Evolutionary conservation across 2,797 vertebrate species (phyloP), one percentile per base, ranked within the genome.

Genomic region (Paratrypauchen microcephalus): DNA sequence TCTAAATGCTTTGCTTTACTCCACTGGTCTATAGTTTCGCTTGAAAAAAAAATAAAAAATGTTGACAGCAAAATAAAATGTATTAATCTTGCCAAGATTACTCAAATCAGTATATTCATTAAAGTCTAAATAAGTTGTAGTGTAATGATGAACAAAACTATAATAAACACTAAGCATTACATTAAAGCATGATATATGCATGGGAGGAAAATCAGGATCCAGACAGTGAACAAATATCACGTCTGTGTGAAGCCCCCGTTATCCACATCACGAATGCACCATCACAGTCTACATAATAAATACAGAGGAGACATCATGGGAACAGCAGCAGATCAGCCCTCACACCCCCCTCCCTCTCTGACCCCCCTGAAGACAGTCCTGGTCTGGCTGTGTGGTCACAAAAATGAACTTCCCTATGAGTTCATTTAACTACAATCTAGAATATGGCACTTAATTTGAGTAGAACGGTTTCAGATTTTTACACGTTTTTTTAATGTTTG

Each of bases 241-340:
- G 68, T 75, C 72, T 83, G 75, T 16, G 52, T 67, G 39, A 0
- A 66, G 41, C 30, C 66, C 56, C 56, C 65, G 68, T 83, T 70
- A 81, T 83, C 74, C 72, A 28, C 1, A 68, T 77, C 61, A 74
- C 69, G 73, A 64, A 81, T 76, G 77, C 83, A 80, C 71, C 79
- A 63, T 77, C 76, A 70, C 55, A 57, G 5, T 28, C 82, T 18
- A 75, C 72, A 66, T 45, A 45, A 45, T 45, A 45, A 45, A 45
- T 77, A 76, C 70, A 68, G 78, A 86, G 69, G 74, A 75, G 26
- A 30, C 21, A 72, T 75, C 80, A 80, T 89, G 88, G 82, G 87
- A 91, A 90, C 80, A 88, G 45, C 82, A 74, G 82, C 94, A 95
- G 93, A 93, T 94, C 93, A 88, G 88, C 79, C 79, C 23, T 24